Percentiles rank a stretch among this genome's conserved stretches.
phyloP scores from a whole-genome alignment of 2,888 invertebrate species.

The Ellobium chinense region DNA sequence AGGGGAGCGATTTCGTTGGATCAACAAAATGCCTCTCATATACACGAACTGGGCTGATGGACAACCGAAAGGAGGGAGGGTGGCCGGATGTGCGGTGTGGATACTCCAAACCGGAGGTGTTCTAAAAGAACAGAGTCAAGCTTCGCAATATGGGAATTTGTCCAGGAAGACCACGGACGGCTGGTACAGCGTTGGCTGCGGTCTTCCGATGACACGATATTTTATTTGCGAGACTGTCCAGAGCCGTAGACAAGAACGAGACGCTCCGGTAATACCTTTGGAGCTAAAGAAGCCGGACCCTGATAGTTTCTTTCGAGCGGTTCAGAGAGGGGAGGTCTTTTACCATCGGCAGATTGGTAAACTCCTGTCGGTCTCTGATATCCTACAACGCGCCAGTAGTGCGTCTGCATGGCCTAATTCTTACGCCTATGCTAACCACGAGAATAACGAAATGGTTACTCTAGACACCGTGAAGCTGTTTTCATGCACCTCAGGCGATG shows the following conservation, averaged over 20 bases:
- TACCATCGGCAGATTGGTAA: neutral
- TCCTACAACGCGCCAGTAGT: neutral
- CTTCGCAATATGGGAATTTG: no score
- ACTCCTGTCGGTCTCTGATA: neutral
- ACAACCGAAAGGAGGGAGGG: constrained; percentile 12
- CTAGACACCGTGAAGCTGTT: neutral
- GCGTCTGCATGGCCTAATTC: no score
- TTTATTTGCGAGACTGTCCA: neutral
- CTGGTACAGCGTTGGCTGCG: constrained; percentile 27
- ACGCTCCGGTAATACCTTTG: no score
- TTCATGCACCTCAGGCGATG: neutral
- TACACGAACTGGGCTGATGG: constrained; percentile 7
- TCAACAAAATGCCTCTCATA: constrained; percentile 15
- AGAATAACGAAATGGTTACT: neutral
- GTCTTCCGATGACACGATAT: neutral
- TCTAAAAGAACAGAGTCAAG: no score
- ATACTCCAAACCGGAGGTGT: neutral
- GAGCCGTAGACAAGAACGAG: neutral
- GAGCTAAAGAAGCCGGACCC: neutral
- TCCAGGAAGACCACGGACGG: neutral
- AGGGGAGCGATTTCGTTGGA: constrained; percentile 30
- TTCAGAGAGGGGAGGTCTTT: neutral
- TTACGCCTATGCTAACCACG: neutral
- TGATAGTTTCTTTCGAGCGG: neutral
- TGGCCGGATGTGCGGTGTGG: constrained; percentile 21